Percentiles rank a stretch among this genome's conserved stretches.
Evolutionary conservation across 2,888 invertebrate genomes (phyloP).

Genomic region (Drosophila sordidula): DNA sequence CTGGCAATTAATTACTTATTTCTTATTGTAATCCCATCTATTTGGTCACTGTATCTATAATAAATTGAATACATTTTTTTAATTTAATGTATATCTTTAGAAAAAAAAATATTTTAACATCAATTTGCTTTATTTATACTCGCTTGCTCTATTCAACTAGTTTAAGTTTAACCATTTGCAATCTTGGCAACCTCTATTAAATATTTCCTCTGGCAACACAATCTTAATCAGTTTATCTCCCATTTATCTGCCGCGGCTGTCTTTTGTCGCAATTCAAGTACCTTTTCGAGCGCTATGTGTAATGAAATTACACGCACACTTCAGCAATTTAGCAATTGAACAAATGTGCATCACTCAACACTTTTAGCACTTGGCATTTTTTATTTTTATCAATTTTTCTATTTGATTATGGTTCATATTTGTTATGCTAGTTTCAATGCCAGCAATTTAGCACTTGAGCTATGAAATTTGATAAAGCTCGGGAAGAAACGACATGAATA

Average conservation of each 20-base stretch:
- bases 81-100: not conserved
- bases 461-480: slow-evolving; percentile 12
- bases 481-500: slow-evolving; percentile 24
- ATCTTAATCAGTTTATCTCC: slow-evolving; percentile 49
- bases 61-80: not conserved
- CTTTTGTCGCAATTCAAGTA: slow-evolving; percentile 47
- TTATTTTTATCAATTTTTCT: slow-evolving; percentile 31
- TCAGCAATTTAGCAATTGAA: slow-evolving; percentile 73
- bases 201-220: slow-evolving; percentile 30
- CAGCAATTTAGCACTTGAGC: slow-evolving; percentile 72
- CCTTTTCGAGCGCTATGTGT: slow-evolving; percentile 40
- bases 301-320: slow-evolving; percentile 77
- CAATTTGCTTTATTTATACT: not conserved
- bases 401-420: slow-evolving; percentile 63
- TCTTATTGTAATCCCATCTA: no score
- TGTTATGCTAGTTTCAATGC: slow-evolving; percentile 47
- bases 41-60: not conserved
- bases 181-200: slow-evolving; percentile 29
- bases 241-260: slow-evolving; percentile 21
- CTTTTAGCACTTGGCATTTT: slow-evolving; percentile 24
- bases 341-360: slow-evolving; percentile 48
- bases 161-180: not conserved
- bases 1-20: no score
- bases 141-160: not conserved
- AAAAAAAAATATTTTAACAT: not conserved